phyloP scores from a whole-genome alignment of 2,113 vertebrate genomes.

The Hyperoodon ampullatus region DNA sequence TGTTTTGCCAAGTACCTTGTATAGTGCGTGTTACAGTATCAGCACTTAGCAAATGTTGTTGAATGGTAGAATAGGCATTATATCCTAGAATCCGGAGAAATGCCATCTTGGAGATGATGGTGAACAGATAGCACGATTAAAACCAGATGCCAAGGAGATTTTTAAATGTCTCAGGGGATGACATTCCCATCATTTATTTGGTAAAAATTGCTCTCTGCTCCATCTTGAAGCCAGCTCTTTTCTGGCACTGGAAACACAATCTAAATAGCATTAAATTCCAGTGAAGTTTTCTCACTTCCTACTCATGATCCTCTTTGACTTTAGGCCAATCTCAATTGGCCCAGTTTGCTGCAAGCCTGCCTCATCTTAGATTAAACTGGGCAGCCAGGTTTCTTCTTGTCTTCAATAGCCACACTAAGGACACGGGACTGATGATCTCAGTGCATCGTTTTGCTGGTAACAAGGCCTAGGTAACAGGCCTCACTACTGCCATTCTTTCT shows the following conservation, averaged over 20 bases:
- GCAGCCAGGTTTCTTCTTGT: too few relatives aligned
- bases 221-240: constrained; percentile 53
- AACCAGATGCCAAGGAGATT: constrained; percentile 63
- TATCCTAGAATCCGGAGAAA: constrained; percentile 49
- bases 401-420: fast-evolving
- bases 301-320: constrained; percentile 55
- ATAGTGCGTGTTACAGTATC: fast-evolving
- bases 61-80: constrained; percentile 18
- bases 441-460: fast-evolving
- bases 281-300: constrained; percentile 2
- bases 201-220: constrained; percentile 30
- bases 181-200: constrained; percentile 56
- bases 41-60: not conserved
- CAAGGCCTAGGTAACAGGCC: too few relatives aligned
- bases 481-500: fast-evolving
- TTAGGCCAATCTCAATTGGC: not conserved
- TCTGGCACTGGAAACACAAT: constrained; percentile 29
- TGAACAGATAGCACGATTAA: constrained; percentile 61
- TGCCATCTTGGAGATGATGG: constrained; percentile 31
- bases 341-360: not conserved
- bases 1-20: not conserved
- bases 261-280: constrained; percentile 63
- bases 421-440: fast-evolving
- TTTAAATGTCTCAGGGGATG: constrained; percentile 37
- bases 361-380: not conserved